Conservation (phyloP, 2,888 invertebrate genomes). For the Choristoneura rosaceana region DNA sequence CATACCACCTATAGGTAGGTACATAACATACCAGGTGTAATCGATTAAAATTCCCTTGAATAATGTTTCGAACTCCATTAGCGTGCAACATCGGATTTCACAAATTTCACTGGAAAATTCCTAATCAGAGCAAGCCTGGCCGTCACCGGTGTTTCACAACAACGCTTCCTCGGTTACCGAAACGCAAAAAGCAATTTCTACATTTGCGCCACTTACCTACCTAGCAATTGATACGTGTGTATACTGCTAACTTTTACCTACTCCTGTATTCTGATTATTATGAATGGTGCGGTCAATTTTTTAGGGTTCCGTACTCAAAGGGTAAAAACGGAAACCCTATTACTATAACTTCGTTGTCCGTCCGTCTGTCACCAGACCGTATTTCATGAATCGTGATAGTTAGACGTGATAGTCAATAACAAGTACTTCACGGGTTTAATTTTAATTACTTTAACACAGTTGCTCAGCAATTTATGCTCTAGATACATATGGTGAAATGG, state of each 20-base stretch:
- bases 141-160: slow-evolving; percentile 46
- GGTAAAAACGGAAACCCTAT: no score
- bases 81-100: slow-evolving; percentile 33
- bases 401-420: no score
- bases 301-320: no score
- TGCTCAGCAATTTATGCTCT: no score
- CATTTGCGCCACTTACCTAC: slow-evolving; percentile 40
- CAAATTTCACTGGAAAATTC: slow-evolving; percentile 41
- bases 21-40: no score
- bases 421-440: no score
- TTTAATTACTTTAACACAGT: no score
- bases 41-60: background rate
- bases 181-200: slow-evolving; percentile 50
- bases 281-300: background rate
- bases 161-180: slow-evolving; percentile 48
- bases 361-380: no score
- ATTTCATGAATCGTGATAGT: no score
- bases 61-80: slow-evolving; percentile 10
- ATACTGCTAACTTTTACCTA: background rate
- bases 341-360: no score
- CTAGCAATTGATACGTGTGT: slow-evolving; percentile 9
- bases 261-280: background rate
- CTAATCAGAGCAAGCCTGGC: slow-evolving; percentile 38
- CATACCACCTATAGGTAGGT: no score
- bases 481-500: no score